Base-by-base conservation (phyloP, 2,888 invertebrate species). In the Pimpla rufipes region DNA sequence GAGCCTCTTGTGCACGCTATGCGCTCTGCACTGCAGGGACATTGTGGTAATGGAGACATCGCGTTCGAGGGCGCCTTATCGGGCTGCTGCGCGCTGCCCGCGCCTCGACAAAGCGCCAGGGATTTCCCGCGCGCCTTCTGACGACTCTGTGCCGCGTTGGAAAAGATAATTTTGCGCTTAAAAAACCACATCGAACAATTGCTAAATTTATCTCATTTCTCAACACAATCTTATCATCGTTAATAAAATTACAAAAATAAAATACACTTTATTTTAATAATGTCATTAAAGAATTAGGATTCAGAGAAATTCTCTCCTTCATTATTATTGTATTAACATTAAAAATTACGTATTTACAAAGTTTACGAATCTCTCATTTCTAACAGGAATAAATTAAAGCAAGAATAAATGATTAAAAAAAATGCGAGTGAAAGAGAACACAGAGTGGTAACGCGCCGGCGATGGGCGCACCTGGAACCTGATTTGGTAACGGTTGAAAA, bases 1-100 rank as follows among this genome's bases (percentile, higher is more conserved):
- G 37, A 16, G 29, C 16, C 50, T 50, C 50, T 50, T 18, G 50
- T 16, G 50, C 11, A 50, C 16, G 47, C 47, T 50, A 16, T 52
- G 18, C 1, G 29, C n/a, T n/a, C 67, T 50, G 29, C 11, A 64
- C 47, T 50, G 66, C 71, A 68, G 35, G 64, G 42, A 57, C 13
- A 37, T 74, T 47, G 73, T 74, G 73, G 66, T 79, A 79, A 83
- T 83, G 70, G 75, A 83, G 82, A 76, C 70, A 70, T 78, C 79
- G 83, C 59, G 42, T 18, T 75, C 68, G 47, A 73, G 71, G 76
- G 74, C 42, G 50, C 79, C 82, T 79, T 76, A 67, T 77, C 79
- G 84, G 79, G 71, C 45, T 47, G 23, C n/a, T 37, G 47, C 55
- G 52, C 73, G 45, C 50, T 64, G 68, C 55, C 21, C 40, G n/a